phyloP scores from a whole-genome alignment of 37 sponge, comb jelly and placozoan species.

The Aplysina aerophoba region DNA sequence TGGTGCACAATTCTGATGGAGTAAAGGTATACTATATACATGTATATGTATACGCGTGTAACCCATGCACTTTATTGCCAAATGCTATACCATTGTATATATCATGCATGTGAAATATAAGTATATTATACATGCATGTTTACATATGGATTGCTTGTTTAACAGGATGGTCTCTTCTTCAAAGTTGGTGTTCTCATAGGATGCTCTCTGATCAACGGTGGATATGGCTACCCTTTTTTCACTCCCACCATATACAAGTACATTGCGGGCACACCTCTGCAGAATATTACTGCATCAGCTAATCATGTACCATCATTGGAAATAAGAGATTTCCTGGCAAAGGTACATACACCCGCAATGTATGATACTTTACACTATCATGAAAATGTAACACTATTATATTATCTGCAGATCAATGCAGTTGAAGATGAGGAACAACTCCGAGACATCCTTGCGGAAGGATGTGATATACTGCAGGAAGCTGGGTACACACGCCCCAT shows the following conservation, averaged over 20 bases:
- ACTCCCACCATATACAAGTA: background rate
- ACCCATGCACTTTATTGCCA: too few species aligned
- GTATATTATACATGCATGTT: too few species aligned
- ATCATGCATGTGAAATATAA: too few species aligned
- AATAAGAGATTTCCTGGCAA: too few species aligned
- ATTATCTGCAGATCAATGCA: too few species aligned
- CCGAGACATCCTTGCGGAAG: background rate
- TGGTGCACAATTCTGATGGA: background rate
- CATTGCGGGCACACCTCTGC: background rate
- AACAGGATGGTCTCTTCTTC: background rate
- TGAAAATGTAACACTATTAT: too few species aligned
- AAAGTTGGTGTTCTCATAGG: background rate
- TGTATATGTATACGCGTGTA: too few species aligned
- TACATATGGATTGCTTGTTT: too few species aligned
- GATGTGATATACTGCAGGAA: background rate
- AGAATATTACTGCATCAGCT: background rate
- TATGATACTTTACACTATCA: too few species aligned
- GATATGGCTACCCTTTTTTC: slow-evolving; percentile 16
- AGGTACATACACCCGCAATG: too few species aligned
- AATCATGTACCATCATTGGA: slow-evolving; percentile 16
- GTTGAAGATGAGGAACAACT: too few species aligned
- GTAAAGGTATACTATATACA: background rate
- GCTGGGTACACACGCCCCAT: background rate
- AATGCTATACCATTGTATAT: too few species aligned
- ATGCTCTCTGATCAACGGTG: background rate